Percentiles rank a stretch among this genome's conserved stretches.
Evolutionary conservation across 2,113 vertebrate genomes (phyloP).

Genomic region (Microcebus ravelobensis): DNA sequence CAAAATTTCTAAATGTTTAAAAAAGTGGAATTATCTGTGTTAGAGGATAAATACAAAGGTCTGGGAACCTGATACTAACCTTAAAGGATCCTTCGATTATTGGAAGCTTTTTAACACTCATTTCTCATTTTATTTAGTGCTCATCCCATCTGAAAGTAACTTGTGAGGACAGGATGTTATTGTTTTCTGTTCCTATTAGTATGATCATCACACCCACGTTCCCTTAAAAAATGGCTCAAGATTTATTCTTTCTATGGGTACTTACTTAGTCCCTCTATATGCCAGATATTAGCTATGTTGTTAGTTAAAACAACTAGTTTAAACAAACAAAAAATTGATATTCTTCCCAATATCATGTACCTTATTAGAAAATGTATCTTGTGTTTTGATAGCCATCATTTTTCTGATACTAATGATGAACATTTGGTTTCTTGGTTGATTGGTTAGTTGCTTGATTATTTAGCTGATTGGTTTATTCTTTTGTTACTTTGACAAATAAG

Average conservation of each 20-base stretch:
- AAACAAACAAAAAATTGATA: neutral
- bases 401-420: neutral
- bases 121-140: constrained; percentile 1
- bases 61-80: neutral
- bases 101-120: neutral
- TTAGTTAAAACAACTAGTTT: neutral
- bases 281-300: neutral
- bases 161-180: neutral
- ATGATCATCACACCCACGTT: neutral
- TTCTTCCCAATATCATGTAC: neutral
- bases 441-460: neutral
- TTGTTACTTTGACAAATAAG: neutral
- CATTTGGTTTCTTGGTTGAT: neutral
- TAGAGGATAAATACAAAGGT: neutral
- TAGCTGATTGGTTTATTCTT: neutral
- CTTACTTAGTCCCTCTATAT: neutral
- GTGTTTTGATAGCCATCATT: neutral
- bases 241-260: neutral
- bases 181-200: neutral
- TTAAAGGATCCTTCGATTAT: neutral
- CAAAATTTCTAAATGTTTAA: neutral
- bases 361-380: neutral
- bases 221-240: neutral
- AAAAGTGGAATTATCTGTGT: neutral
- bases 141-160: neutral